Evolutionary conservation across 1,140 invertebrate species (phyloP).

Genomic region (Bombus pascuorum): DNA sequence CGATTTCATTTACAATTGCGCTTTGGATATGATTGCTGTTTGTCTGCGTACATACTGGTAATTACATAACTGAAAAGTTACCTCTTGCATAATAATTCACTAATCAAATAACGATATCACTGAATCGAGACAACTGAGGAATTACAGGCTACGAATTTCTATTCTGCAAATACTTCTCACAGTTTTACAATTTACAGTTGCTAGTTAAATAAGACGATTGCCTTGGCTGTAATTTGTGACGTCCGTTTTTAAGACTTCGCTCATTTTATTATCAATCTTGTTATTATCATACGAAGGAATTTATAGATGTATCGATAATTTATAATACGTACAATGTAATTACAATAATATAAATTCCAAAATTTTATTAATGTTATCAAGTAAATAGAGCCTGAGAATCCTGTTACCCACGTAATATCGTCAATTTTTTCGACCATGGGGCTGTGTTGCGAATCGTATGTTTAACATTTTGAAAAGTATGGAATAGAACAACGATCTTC

Average conservation of each 20-base stretch:
- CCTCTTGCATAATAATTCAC: not conserved
- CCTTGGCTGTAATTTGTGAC: too few species aligned
- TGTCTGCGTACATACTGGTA: not conserved
- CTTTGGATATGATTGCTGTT: not conserved
- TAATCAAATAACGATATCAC: not conserved
- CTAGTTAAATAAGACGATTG: too few species aligned
- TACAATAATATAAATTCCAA: too few species aligned
- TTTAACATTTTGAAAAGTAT: slow-evolving; percentile 1
- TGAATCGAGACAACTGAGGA: not conserved
- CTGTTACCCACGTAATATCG: not conserved
- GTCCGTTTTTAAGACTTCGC: too few species aligned
- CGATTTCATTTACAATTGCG: not conserved
- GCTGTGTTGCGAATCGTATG: slow-evolving; percentile 3
- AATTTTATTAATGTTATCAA: too few species aligned
- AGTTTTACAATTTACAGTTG: too few species aligned
- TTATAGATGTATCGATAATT: too few species aligned
- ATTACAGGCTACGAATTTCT: not conserved
- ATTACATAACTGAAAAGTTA: not conserved
- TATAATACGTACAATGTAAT: too few species aligned
- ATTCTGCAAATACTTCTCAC: too few species aligned
- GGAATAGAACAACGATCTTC: slow-evolving; percentile 16
- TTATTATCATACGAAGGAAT: too few species aligned
- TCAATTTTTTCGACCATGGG: slow-evolving; percentile 18
- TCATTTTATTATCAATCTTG: too few species aligned
- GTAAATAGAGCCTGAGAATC: too few species aligned